Base-by-base conservation (phyloP, 2,888 invertebrate species). In the Torymus tubicola region DNA sequence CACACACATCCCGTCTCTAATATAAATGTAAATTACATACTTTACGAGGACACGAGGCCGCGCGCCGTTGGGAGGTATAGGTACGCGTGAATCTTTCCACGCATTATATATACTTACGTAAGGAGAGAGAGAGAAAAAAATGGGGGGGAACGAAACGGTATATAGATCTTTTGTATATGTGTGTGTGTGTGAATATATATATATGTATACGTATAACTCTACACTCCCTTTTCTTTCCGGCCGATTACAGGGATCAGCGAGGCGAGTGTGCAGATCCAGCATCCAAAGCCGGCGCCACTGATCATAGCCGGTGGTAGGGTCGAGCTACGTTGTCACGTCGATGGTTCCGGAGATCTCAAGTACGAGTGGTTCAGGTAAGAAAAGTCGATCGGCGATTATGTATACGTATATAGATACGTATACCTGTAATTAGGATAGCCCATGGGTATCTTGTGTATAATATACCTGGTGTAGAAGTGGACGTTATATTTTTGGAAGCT, bases 291-390 rank as follows among this genome's bases (percentile, higher is more conserved):
- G 64, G 87, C 91, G n/a, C 90, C 91, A n/a, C 90, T 89, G 84
- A 91, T 93, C 78, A 90, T 88, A 84, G 91, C 88, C 81, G 92
- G 91, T 83, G 91, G 87, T 86, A 93, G 92, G 87, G 91, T 95
- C 82, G 92, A 93, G 73, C 91, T 95, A 71, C 92, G 93, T 84
- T 95, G 95, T 90, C 93, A 93, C 86, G 93, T 93, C 83, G 93
- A 94, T 81, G 95, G 95, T 74, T 93, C 93, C 82, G 94, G 94
- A 24, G 93, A 94, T 83, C 93, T 95, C 83, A 91, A 92, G 85
- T 93, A 93, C 87, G 93, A 94, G 85, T 95, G 95, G 95, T 94
- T 93, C 91, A 93, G 93, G 94, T 94, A 89, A 90, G 91, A 18
- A 18, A 18, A 18, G n/a, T 13, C n/a, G 4, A 70, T 10, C n/a